A percentile compares a stretch with the other conserved stretches of the same genome.
These are phyloP conservation scores for Sparus aurata DNA, from an alignment of 2,797 vertebrate genomes.

Conservation along the genomic window DNA sequence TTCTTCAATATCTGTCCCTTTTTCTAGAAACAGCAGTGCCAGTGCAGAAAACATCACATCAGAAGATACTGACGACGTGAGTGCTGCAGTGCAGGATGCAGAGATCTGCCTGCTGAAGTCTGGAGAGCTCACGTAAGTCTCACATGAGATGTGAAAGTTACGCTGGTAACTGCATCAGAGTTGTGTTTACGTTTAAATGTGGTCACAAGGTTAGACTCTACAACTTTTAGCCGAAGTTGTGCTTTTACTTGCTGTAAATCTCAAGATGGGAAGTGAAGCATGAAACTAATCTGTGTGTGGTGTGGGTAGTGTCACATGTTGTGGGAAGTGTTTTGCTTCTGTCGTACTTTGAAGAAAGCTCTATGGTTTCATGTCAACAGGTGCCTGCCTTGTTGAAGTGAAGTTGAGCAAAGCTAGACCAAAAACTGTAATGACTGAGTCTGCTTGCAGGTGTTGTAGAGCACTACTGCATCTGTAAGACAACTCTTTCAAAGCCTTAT, in stretches of 20 bases:
- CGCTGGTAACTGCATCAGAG: background rate
- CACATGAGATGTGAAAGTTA: conserved; percentile 3
- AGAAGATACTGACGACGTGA: conserved; percentile 88
- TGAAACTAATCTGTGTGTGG: conserved; percentile 1
- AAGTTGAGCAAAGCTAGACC: background rate
- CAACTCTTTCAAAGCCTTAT: background rate
- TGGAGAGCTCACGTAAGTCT: conserved; percentile 94
- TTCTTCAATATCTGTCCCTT: background rate
- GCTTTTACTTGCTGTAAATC: background rate
- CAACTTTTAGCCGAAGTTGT: conserved; percentile 19
- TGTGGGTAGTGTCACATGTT: conserved; percentile 1
- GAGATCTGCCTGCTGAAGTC: conserved; percentile 94
- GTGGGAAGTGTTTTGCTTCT: background rate
- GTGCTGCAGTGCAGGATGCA: conserved; percentile 89
- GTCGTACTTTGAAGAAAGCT: background rate
- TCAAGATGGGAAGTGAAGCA: conserved; percentile 47
- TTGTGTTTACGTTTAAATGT: background rate
- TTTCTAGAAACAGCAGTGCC: conserved; percentile 70
- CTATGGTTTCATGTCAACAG: background rate
- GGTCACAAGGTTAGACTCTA: background rate
- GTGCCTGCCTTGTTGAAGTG: background rate
- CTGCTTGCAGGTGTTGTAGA: no score
- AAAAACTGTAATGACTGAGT: background rate
- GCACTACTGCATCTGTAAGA: background rate
- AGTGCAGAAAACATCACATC: conserved; percentile 83